Evolutionary conservation across 2,797 vertebrate genomes (phyloP).

Genomic region (Eleutherodactylus coqui): DNA sequence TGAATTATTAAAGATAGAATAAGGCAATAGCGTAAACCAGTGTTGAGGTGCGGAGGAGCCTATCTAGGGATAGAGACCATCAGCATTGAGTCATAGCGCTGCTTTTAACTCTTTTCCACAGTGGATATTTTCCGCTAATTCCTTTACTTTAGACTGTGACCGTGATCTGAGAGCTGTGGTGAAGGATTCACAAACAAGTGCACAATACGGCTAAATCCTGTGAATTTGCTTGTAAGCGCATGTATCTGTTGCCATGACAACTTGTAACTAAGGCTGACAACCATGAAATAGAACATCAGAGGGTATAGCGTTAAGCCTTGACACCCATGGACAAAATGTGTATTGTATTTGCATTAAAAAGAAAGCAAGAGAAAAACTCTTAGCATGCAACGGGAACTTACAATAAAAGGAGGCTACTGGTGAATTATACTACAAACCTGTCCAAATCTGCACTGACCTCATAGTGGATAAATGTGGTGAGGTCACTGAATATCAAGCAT

Average conservation of each 20-base stretch:
- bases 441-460: constrained; percentile 28
- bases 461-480: constrained; percentile 2
- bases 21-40: background rate
- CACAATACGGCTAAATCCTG: constrained; percentile 34
- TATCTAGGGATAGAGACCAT: background rate
- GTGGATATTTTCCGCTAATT: constrained; percentile 39
- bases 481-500: constrained; percentile 18
- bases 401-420: constrained; percentile 22
- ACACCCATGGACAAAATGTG: constrained; percentile 43
- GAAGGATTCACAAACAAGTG: constrained; percentile 25
- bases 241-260: constrained; percentile 40
- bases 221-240: constrained; percentile 6
- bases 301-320: constrained; percentile 24
- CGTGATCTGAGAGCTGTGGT: constrained; percentile 10
- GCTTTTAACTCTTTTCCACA: background rate
- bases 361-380: constrained; percentile 36
- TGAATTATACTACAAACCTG: constrained; percentile 10
- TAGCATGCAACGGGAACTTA: constrained; percentile 32
- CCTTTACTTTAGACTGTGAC: constrained; percentile 44
- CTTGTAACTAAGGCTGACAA: constrained; percentile 49
- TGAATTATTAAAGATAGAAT: background rate
- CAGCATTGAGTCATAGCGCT: background rate
- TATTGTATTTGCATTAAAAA: constrained; percentile 48
- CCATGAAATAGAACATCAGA: constrained; percentile 53
- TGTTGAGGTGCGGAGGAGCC: background rate